Conservation (phyloP, 2,113 vertebrate genomes). For the pig (Sus scrofa) region DNA sequence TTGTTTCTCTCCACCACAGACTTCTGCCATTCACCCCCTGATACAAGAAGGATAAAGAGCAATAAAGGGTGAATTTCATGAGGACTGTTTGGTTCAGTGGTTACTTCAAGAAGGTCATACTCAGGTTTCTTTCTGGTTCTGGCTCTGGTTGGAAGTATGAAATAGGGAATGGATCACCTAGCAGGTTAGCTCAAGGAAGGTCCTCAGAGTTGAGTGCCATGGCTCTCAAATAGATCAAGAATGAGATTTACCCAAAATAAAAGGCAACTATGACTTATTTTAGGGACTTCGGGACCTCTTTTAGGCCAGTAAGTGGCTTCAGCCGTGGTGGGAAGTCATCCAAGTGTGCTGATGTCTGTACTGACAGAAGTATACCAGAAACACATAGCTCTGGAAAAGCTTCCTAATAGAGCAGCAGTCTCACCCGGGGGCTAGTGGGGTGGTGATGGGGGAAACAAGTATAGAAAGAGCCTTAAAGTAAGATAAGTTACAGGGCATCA, state of each 20-base stretch:
- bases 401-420: not conserved
- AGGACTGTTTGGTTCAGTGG: not conserved
- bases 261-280: not conserved
- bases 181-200: not conserved
- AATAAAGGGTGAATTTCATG: slow-evolving; percentile 1
- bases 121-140: not conserved
- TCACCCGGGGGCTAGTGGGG: not conserved
- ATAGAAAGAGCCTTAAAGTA: not conserved
- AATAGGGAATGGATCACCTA: not conserved
- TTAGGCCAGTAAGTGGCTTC: not conserved
- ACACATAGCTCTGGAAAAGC: not conserved
- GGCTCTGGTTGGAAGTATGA: not conserved
- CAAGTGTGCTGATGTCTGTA: not conserved
- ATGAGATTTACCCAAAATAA: not conserved
- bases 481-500: not conserved
- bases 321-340: not conserved
- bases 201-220: not conserved
- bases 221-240: not conserved
- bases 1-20: not conserved
- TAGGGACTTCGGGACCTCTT: not conserved
- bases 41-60: not conserved
- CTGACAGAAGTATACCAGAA: not conserved
- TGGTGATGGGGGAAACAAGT: not conserved
- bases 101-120: not conserved
- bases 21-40: not conserved